Evolutionary conservation across 2,113 vertebrate species (phyloP).

Genomic region (Sinocyclocheilus anshuiensis): DNA sequence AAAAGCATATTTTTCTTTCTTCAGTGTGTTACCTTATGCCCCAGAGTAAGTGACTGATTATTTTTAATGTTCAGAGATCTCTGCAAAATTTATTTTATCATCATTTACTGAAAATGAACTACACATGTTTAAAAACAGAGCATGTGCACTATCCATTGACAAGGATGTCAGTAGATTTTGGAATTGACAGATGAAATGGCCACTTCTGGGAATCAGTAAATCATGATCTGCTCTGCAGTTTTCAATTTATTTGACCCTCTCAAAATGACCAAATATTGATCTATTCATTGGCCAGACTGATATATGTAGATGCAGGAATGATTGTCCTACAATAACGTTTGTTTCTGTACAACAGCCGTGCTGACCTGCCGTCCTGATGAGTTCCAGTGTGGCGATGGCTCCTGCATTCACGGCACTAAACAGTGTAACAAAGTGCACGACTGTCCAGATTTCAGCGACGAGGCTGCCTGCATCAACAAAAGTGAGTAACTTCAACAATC

Average conservation of each 20-base stretch:
- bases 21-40: conserved; percentile 24
- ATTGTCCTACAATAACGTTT: neutral
- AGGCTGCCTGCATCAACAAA: conserved; percentile 85
- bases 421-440: conserved; percentile 89
- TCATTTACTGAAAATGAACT: neutral
- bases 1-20: conserved; percentile 43
- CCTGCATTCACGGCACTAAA: conserved; percentile 87
- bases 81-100: too few relatives aligned
- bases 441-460: conserved; percentile 90
- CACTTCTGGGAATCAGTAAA: neutral
- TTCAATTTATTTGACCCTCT: neutral
- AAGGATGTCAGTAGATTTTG: neutral
- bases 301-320: neutral
- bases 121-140: neutral
- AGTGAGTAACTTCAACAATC: conserved; percentile 69
- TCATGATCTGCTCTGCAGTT: too few relatives aligned
- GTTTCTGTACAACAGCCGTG: conserved; percentile 72
- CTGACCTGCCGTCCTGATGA: conserved; percentile 89
- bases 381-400: conserved; percentile 92
- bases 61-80: conserved; percentile 40
- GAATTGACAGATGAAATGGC: neutral
- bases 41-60: conserved; percentile 21
- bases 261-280: neutral
- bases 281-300: neutral
- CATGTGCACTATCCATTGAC: too few relatives aligned